These are phyloP conservation scores for Mus minutoides DNA, from an alignment of 2,797 vertebrate genomes.

Conservation along the genomic window DNA sequence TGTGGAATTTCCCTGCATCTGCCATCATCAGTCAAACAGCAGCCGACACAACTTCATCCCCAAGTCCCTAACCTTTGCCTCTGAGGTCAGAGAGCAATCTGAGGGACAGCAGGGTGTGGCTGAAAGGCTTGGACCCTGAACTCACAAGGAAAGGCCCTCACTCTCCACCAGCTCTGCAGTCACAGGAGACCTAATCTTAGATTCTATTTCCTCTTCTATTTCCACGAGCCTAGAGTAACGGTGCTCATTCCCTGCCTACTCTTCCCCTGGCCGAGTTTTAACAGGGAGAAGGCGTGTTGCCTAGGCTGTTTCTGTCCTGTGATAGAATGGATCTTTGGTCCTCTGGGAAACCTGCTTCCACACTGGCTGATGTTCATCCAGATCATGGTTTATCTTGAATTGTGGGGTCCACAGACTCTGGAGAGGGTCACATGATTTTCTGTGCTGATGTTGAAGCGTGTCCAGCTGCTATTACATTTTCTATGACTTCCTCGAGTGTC, in stretches of 20 bases:
- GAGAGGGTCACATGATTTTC: neutral
- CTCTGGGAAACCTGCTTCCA: neutral
- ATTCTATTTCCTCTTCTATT: neutral
- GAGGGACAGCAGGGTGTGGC: neutral
- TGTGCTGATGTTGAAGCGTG: neutral
- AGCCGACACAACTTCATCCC: neutral
- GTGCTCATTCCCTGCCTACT: accelerated
- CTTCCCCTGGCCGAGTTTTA: neutral
- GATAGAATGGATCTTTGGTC: neutral
- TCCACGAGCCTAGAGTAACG: neutral
- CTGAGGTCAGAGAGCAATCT: neutral
- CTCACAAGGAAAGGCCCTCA: neutral
- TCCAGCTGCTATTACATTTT: neutral
- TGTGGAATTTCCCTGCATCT: neutral
- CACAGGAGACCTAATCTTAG: neutral
- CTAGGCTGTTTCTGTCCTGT: neutral
- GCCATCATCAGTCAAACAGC: neutral
- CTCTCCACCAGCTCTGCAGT: neutral
- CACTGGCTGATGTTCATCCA: neutral
- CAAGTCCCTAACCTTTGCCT: neutral
- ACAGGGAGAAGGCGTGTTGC: neutral
- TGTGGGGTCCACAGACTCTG: neutral
- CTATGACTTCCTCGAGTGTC: neutral
- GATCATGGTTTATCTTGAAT: too few species aligned
- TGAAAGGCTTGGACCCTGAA: neutral